These are phyloP conservation scores for Rhimphoctona megacephalus DNA, from an alignment of 2,888 invertebrate genomes.

Conservation along the genomic window DNA sequence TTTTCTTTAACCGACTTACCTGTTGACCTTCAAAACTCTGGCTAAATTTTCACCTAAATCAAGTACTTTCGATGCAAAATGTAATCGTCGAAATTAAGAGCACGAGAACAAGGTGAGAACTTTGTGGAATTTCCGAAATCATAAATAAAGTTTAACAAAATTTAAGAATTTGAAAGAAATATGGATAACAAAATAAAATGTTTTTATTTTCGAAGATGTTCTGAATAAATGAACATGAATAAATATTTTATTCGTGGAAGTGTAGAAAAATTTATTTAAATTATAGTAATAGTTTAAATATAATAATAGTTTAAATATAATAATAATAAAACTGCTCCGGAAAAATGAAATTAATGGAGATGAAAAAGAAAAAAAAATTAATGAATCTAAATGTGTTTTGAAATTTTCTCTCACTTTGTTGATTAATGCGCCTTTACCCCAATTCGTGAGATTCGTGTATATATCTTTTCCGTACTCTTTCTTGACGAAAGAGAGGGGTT, in stretches of 20 bases:
- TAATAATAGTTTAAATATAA: too few relatives aligned
- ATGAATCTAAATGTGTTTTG: background rate
- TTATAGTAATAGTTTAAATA: too few relatives aligned
- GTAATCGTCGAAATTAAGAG: background rate
- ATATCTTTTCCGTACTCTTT: slow-evolving; percentile 22
- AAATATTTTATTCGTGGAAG: too few relatives aligned
- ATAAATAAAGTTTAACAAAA: background rate
- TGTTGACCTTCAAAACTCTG: background rate
- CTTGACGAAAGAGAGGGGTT: slow-evolving; percentile 67
- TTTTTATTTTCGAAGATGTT: background rate
- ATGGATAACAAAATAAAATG: background rate
- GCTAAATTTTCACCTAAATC: background rate
- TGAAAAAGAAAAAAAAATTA: background rate
- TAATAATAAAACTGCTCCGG: slow-evolving; percentile 2
- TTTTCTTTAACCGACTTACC: background rate
- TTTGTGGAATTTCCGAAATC: background rate
- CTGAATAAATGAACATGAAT: too few relatives aligned
- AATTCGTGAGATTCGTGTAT: slow-evolving; percentile 58
- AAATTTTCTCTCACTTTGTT: slow-evolving; percentile 1
- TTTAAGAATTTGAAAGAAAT: background rate
- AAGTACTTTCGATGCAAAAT: background rate
- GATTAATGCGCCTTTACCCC: slow-evolving; percentile 61
- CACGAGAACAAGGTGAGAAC: background rate
- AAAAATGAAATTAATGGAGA: background rate
- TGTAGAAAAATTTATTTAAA: background rate